phyloP scores from a whole-genome alignment of 2,113 vertebrate species.

The Sclerurus mexicanus region DNA sequence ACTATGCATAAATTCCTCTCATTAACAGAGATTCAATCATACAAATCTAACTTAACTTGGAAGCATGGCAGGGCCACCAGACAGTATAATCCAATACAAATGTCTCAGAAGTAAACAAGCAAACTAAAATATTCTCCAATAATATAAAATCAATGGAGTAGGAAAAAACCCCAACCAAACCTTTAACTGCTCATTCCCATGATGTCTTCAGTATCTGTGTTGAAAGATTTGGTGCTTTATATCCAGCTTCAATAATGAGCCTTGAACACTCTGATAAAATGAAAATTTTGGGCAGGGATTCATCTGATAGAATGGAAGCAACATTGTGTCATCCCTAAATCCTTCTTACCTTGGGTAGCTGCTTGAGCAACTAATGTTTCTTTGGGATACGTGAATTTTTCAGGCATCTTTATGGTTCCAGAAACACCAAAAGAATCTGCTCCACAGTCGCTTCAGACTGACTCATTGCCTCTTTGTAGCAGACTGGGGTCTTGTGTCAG shows the following conservation, averaged over 20 bases:
- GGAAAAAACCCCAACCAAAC: not conserved
- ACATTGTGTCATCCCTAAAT: not conserved
- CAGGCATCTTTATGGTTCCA: not conserved
- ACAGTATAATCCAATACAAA: not conserved
- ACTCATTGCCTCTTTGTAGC: not conserved
- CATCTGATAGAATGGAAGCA: not conserved
- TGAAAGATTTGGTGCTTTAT: not conserved
- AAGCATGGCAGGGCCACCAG: not conserved
- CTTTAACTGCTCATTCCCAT: not conserved
- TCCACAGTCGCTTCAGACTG: not conserved
- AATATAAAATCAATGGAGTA: not conserved
- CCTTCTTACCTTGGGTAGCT: not conserved
- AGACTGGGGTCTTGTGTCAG: not conserved
- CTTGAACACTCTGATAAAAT: not conserved
- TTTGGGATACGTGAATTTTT: not conserved
- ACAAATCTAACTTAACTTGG: not conserved
- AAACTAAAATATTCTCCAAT: not conserved
- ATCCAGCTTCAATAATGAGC: not conserved
- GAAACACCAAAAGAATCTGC: not conserved
- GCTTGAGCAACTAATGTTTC: not conserved
- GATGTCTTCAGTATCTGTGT: not conserved
- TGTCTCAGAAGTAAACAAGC: not conserved
- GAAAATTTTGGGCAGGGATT: not conserved
- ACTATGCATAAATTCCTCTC: not conserved
- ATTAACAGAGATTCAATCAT: not conserved